phyloP scores from a whole-genome alignment of 2,888 invertebrate genomes.

The Monopis laevigella region DNA sequence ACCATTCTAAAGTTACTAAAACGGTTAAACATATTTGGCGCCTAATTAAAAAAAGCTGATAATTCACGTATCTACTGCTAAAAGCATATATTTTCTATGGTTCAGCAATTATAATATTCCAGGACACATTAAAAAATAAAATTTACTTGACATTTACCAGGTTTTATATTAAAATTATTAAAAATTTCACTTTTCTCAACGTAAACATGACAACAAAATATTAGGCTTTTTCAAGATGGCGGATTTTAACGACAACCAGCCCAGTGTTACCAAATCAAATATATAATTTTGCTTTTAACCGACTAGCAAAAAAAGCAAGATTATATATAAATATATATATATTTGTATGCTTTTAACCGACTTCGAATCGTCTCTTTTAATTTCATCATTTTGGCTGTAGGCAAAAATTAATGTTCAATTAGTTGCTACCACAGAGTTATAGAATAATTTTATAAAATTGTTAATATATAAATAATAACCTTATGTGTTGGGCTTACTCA shows the following conservation, averaged over 20 bases:
- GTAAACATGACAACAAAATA: constrained; percentile 69
- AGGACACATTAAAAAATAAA: not conserved
- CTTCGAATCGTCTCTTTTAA: no score
- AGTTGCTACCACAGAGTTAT: no score
- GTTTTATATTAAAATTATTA: constrained; percentile 28
- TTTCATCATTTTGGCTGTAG: no score
- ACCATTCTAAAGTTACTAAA: not conserved
- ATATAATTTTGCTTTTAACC: no score
- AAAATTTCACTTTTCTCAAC: constrained; percentile 56
- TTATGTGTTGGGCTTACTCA: no score
- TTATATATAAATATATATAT: no score
- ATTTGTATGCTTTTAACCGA: no score
- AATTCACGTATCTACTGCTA: not conserved
- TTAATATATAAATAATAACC: no score
- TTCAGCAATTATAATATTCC: not conserved
- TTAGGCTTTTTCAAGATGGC: constrained; percentile 65
- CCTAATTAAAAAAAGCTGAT: constrained; percentile 34
- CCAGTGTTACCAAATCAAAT: no score
- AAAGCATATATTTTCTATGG: not conserved
- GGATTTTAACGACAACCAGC: constrained; percentile 23
- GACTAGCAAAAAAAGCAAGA: no score
- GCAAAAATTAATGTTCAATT: no score
- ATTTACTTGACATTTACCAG: constrained; percentile 27
- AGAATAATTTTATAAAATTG: no score
- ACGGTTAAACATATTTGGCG: constrained; percentile 45